Percentiles rank a stretch among this genome's conserved stretches.
These are phyloP conservation scores for Apteryx mantelli DNA, from an alignment of 2,113 vertebrate species.

Conservation along the genomic window DNA sequence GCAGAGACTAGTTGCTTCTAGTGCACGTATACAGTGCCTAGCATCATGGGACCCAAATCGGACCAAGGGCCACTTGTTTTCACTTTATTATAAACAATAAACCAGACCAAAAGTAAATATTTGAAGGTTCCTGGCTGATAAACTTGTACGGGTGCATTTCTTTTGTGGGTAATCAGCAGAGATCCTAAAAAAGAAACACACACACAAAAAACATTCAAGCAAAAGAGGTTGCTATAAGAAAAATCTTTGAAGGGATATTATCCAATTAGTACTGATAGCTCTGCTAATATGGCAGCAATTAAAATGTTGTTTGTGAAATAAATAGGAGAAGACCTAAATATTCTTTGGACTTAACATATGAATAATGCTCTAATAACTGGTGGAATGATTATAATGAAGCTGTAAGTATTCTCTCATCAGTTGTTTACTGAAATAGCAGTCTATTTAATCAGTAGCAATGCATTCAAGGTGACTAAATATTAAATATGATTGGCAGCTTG, in stretches of 20 bases:
- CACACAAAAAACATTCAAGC: background rate
- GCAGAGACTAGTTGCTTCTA: background rate
- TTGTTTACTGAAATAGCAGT: conserved; percentile 78
- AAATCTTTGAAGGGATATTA: conserved; percentile 58
- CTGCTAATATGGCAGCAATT: conserved; percentile 66
- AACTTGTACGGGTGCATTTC: background rate
- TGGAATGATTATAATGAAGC: conserved; percentile 78
- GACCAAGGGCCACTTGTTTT: background rate
- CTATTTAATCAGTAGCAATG: conserved; percentile 76
- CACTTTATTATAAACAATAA: background rate
- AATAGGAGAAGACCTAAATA: conserved; percentile 73
- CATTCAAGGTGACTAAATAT: conserved; percentile 81
- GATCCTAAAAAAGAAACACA: background rate
- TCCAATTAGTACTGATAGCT: conserved; percentile 62
- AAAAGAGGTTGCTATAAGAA: conserved; percentile 36
- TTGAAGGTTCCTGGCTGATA: background rate
- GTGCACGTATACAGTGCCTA: too few species aligned
- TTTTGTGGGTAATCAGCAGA: background rate
- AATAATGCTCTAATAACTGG: conserved; percentile 74
- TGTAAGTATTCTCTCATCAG: conserved; percentile 79
- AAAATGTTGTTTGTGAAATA: conserved; percentile 70
- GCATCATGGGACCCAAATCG: background rate
- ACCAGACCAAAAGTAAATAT: background rate
- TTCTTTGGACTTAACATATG: conserved; percentile 65
- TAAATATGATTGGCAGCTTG: conserved; percentile 77